These are phyloP conservation scores for Crotalus viridis DNA, from an alignment of 2,113 vertebrate genomes.

Conservation along the genomic window DNA sequence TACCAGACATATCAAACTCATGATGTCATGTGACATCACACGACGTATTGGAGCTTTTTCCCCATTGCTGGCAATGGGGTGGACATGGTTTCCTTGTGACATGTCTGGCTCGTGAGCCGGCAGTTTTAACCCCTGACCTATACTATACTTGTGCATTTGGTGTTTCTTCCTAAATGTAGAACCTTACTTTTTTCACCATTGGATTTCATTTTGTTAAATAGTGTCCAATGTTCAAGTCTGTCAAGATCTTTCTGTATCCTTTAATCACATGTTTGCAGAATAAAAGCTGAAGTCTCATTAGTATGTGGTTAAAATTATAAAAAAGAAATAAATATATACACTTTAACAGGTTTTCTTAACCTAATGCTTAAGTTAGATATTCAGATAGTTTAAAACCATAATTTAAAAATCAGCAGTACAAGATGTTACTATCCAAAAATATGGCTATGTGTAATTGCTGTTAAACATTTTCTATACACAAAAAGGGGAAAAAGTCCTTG, in stretches of 20 bases:
- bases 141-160: too few relatives aligned
- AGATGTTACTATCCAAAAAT: neutral
- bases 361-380: neutral
- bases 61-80: too few relatives aligned
- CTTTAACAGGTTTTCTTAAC: neutral
- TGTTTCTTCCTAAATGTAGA: too few relatives aligned
- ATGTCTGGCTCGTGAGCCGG: rapidly evolving
- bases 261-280: neutral
- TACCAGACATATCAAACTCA: too few relatives aligned
- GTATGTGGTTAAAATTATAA: neutral
- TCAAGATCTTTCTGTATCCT: neutral
- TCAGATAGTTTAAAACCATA: neutral
- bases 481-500: conserved; percentile 24
- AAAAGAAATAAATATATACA: neutral
- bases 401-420: rapidly evolving
- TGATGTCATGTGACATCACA: too few relatives aligned
- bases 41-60: too few relatives aligned
- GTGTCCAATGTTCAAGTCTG: too few relatives aligned
- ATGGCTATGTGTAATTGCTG: neutral
- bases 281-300: neutral
- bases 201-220: too few relatives aligned
- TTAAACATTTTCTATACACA: neutral
- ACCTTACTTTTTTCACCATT: too few relatives aligned
- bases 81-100: too few relatives aligned
- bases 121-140: too few relatives aligned